Base-by-base conservation (phyloP, 1,140 invertebrate species). In the Caenorhabditis briggsae region DNA sequence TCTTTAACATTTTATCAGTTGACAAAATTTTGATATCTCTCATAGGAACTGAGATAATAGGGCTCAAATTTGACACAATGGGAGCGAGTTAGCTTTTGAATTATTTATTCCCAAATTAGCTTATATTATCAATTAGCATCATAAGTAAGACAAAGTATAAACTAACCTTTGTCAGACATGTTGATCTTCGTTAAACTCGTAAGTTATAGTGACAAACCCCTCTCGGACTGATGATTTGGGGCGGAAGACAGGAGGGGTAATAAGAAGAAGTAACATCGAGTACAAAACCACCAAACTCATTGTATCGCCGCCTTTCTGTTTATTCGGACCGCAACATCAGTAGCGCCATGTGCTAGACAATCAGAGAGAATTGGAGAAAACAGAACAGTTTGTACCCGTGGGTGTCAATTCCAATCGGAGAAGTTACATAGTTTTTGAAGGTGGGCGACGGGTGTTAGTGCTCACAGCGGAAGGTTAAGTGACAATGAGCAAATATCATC, bases 261-360 rank as follows among this genome's bases (percentile, higher is more conserved):
- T 18, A 20, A 20, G 59, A 58, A 20, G 46, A 78, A 50, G 43
- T 78, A 78, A 78, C 70, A 78, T 78, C 70, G 12, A 50, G 70
- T 78, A 78, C 70, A 78, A 78, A 78, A 78, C 46, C 64, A 46
- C 46, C 46, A 23, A 18, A 11, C 41, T 50, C 18, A 53, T 78
- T 41, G 9, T 70, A 2, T 70, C 16, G 33, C 18, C 12, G 46
- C 14, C n/a, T 78, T 46, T 50, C 11, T 78, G 46, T 78, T 78
- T 78, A 78, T 78, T 78, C 53, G 70, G 33, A 50, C 70, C 46
- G 59, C 59, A 61, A 61, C 59, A 61, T 61, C 59, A 61, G 59
- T 61, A 11, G 3, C 9, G 5, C 23, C 20, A 25, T 58, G 59
- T 5, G 8, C 18, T 9, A 25, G 59, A 61, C 20, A 33, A 25